These are phyloP conservation scores for Podarcis muralis DNA, from an alignment of 2,113 vertebrate genomes.

Conservation along the genomic window DNA sequence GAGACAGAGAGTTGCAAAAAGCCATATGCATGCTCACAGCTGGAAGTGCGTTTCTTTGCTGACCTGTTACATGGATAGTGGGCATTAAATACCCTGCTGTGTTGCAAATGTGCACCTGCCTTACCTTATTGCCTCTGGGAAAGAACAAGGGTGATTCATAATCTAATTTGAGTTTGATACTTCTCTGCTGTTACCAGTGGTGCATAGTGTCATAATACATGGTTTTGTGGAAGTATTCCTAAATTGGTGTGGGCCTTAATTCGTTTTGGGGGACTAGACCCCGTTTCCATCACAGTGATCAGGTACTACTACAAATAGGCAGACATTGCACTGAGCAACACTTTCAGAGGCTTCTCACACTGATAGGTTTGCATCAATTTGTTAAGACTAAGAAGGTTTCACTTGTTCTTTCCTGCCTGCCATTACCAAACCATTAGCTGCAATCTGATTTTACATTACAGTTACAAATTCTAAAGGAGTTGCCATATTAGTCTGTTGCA, in stretches of 20 bases:
- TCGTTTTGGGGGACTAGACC: background rate
- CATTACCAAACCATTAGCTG: background rate
- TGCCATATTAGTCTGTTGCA: background rate
- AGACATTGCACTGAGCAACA: background rate
- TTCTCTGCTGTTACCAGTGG: conserved; percentile 7
- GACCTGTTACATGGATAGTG: conserved; percentile 55
- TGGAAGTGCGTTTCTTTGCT: conserved; percentile 56
- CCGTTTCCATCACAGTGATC: background rate
- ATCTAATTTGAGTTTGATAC: background rate
- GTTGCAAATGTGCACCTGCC: conserved; percentile 37
- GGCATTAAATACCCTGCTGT: conserved; percentile 31
- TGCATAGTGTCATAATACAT: background rate
- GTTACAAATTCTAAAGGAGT: background rate
- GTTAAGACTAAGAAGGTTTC: background rate
- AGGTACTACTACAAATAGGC: background rate
- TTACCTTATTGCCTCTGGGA: conserved; percentile 36
- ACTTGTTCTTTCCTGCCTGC: background rate
- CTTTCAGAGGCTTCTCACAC: background rate
- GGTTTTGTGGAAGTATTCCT: background rate
- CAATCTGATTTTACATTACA: background rate
- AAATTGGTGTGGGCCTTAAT: background rate
- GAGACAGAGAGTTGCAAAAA: conserved; percentile 61
- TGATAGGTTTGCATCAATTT: background rate
- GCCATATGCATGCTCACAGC: conserved; percentile 55
- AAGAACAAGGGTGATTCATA: background rate